Evolutionary conservation across 2,888 invertebrate genomes (phyloP).

Genomic region (Phyto melanocephala): DNA sequence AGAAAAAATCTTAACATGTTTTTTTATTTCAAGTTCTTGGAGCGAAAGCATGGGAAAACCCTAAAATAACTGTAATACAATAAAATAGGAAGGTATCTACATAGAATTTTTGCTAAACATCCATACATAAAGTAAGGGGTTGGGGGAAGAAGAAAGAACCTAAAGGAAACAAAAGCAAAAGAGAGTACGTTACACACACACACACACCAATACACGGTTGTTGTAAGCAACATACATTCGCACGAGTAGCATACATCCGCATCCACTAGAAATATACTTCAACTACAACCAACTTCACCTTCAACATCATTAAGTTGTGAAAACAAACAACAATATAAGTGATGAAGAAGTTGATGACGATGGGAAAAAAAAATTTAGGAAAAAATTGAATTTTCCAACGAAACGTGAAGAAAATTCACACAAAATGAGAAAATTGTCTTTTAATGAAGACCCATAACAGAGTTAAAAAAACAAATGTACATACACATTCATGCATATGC

Average conservation of each 20-base stretch:
- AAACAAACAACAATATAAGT: constrained; percentile 20
- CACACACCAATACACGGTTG: constrained; percentile 15
- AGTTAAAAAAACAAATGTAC: constrained; percentile 27
- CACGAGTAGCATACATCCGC: background rate
- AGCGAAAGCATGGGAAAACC: constrained; percentile 42
- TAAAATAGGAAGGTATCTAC: constrained; percentile 74
- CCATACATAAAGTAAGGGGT: background rate
- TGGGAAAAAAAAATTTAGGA: constrained; percentile 36
- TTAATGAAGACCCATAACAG: constrained; percentile 66
- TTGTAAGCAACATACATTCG: constrained; percentile 4
- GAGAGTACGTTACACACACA: background rate
- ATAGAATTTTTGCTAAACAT: constrained; percentile 65
- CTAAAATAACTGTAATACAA: constrained; percentile 75
- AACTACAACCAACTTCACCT: constrained; percentile 66
- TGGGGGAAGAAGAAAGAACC: constrained; percentile 6
- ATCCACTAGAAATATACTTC: constrained; percentile 22
- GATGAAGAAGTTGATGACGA: background rate
- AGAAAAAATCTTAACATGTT: constrained; percentile 22
- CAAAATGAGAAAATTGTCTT: constrained; percentile 77
- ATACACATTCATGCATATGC: too few species aligned
- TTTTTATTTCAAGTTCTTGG: constrained; percentile 27
- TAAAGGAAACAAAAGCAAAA: constrained; percentile 24
- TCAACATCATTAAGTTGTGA: constrained; percentile 64
- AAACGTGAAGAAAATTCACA: constrained; percentile 71
- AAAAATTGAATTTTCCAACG: constrained; percentile 77